Evolutionary conservation across 2,888 invertebrate species (phyloP), one percentile per base, ranked within the genome.

Genomic region (Lasioglossum oenotherae): DNA sequence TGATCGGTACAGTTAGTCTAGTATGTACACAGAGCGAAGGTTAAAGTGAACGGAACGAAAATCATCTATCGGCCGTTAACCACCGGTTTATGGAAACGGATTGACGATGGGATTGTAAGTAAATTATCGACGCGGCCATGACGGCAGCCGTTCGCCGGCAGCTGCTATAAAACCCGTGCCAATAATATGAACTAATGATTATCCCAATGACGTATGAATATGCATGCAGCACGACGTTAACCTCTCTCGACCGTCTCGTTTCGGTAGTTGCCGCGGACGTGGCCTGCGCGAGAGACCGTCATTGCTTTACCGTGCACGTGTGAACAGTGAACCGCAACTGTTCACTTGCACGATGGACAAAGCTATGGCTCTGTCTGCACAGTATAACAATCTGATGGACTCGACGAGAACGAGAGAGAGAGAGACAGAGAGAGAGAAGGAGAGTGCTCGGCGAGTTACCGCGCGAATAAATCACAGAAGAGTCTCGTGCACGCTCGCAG

Each of bases 171-270:
- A 89, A 80, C 69, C 75, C 80, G 53, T 67, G 16, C 72, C 60
- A 80, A 85, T 85, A 86, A 89, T 89, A 46, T 75, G 67, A 57
- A 82, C 46, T 84, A 82, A 86, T 87, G 86, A 86, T 89, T 87
- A 85, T 80, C 87, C 81, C 80, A 83, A 89, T 82, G 81, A 82
- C 69, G 80, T 81, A 86, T 86, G 89, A 89, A 89, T 89, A 89
- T 87, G 85, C 83, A 89, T 83, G 80, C 35, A 67, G 38, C 72
- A 35, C 67, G 74, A 81, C 80, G 78, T 85, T 87, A 85, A 78
- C 57, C 80, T 80, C 64, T 35, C 67, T 14, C 60, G 46, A 31
- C n/a, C 46, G 23, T 73, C 76, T 31, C 76, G 60, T 84, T 86
- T 84, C 60, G 82, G 35, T 46, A 77, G 57, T 72, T 49, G 75